These are phyloP conservation scores for Druon quercuslanigerum DNA, from an alignment of 1,140 invertebrate genomes.

Conservation along the genomic window DNA sequence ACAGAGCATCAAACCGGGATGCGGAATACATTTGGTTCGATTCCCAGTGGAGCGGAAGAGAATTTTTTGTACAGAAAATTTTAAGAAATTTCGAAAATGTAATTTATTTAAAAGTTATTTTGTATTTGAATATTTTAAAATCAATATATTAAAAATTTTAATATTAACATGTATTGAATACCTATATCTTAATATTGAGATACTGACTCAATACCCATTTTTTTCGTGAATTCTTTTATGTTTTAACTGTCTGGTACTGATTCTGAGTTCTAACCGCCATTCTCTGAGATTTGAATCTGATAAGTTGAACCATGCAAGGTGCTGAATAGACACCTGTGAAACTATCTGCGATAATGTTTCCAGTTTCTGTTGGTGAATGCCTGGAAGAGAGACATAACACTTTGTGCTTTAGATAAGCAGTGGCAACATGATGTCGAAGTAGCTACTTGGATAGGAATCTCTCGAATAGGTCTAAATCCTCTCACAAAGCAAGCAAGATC, in stretches of 20 bases:
- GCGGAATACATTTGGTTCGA: too few relatives aligned
- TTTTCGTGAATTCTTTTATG: too few relatives aligned
- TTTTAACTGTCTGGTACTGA: background rate
- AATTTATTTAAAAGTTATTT: too few relatives aligned
- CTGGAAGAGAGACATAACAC: slow-evolving; percentile 18
- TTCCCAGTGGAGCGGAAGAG: too few relatives aligned
- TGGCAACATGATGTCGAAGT: slow-evolving; percentile 7
- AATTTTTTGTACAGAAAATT: too few relatives aligned
- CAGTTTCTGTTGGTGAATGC: background rate
- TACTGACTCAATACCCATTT: too few relatives aligned
- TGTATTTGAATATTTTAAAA: too few relatives aligned
- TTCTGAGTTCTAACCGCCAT: background rate
- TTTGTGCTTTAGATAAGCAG: slow-evolving; percentile 9
- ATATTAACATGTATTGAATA: too few relatives aligned
- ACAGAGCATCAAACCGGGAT: too few relatives aligned
- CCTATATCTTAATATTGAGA: too few relatives aligned
- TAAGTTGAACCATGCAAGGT: background rate
- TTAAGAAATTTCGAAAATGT: too few relatives aligned
- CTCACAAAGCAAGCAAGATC: background rate
- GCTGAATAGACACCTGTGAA: slow-evolving; percentile 28
- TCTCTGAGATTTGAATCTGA: slow-evolving; percentile 12
- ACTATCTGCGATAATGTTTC: slow-evolving; percentile 27
- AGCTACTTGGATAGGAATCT: slow-evolving; percentile 13
- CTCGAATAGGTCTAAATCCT: background rate
- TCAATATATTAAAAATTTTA: too few relatives aligned